Evolutionary conservation across 2,888 invertebrate species (phyloP), one percentile per base, ranked within the genome.

Genomic region (Lasioglossum zephyrum): DNA sequence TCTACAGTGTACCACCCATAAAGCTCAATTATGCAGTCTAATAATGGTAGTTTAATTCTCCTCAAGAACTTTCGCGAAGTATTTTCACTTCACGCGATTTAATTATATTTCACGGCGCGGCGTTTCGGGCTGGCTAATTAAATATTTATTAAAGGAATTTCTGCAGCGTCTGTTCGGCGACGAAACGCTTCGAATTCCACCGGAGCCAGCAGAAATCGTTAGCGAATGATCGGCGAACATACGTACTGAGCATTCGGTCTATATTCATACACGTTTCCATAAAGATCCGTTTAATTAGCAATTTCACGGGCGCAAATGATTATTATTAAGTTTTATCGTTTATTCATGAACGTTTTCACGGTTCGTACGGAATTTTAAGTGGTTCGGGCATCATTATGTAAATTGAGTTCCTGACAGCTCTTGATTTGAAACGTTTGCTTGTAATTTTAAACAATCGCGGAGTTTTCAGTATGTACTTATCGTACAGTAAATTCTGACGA

Each of bases 71-170:
- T 53, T 53, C 53, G n/a, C 22, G 3, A 53, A 53, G n/a, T 53
- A 53, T 53, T 53, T n/a, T 53, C 53, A 53, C n/a, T 53, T 53
- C 53, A 6, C 53, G 36, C n/a, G 36, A 74, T 39, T 53, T 74
- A n/a, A 74, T 39, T 53, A 53, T 53, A 39, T 13, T 39, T n/a
- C 53, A 13, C 39, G 13, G 11, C 53, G n/a, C 39, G 13, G 11
- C 53, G 36, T 39, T 53, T n/a, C 36, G n/a, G n/a, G 5, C n/a
- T 2, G 53, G 39, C 47, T 77, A 77, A 77, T 77, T 66, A 36
- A 77, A 69, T 69, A 47, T 69, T 69, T n/a, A 18, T 36, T 9
- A 22, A 69, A 39, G 22, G 47, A 39, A n/a, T 76, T 76, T 60
- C 26, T 26, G 5, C 16, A 41, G 36, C 18, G 16, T 16, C 31